These are phyloP conservation scores for Meta bourneti DNA, from an alignment of 2,888 invertebrate species.

Conservation along the genomic window DNA sequence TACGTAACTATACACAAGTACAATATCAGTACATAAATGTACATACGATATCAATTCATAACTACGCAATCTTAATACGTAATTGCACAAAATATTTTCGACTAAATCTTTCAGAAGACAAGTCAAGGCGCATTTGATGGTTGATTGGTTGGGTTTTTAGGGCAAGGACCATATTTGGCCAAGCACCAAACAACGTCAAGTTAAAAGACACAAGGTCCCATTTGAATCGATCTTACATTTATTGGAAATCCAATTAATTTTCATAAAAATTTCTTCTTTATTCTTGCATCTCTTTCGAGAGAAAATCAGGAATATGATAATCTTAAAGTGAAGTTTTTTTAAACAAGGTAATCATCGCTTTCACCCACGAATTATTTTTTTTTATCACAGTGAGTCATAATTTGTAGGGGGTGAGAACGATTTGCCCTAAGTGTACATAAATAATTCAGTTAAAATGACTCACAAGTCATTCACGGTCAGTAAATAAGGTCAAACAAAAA, in stretches of 20 bases:
- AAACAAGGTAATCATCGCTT: neutral
- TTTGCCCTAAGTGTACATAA: neutral
- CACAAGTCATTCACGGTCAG: constrained; percentile 51
- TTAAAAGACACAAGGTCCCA: neutral
- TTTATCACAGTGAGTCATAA: neutral
- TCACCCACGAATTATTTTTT: neutral
- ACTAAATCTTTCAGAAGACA: too few relatives aligned
- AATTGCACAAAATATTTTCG: too few relatives aligned
- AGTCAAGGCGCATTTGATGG: too few relatives aligned
- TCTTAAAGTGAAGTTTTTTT: too few relatives aligned
- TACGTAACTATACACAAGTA: too few relatives aligned
- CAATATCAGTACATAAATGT: too few relatives aligned
- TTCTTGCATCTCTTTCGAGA: neutral
- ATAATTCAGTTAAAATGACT: constrained; percentile 40
- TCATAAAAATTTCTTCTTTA: neutral
- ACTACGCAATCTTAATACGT: too few relatives aligned
- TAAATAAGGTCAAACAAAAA: constrained; percentile 17
- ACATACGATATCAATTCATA: too few relatives aligned
- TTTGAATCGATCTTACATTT: neutral
- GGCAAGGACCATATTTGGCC: too few relatives aligned
- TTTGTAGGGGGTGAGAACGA: neutral
- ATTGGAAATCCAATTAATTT: neutral
- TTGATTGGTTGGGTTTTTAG: too few relatives aligned
- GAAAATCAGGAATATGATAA: neutral
- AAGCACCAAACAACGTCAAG: neutral